Conservation (phyloP, 2,888 invertebrate genomes). For the Clostera curtula region DNA sequence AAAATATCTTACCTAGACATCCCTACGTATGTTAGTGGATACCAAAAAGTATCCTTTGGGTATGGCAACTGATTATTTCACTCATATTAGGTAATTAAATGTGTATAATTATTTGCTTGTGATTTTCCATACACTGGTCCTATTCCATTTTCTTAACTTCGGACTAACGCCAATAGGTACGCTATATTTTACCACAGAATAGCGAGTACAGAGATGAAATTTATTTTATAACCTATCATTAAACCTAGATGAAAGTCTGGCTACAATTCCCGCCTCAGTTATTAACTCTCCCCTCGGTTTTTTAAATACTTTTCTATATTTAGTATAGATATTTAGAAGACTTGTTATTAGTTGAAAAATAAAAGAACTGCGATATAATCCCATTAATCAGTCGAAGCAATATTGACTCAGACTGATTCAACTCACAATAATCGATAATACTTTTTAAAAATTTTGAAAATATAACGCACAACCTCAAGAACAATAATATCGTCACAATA, state of each 20-base stretch:
- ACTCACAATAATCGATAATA: conserved; percentile 37
- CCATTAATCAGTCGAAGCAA: conserved; percentile 50
- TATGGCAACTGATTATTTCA: conserved; percentile 26
- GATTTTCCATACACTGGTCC: conserved; percentile 15
- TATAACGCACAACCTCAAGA: conserved; percentile 61
- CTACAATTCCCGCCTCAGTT: conserved; percentile 20
- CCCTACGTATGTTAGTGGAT: conserved; percentile 44
- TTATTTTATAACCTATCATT: too few species aligned
- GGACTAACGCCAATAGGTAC: conserved; percentile 19
- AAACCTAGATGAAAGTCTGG: too few species aligned
- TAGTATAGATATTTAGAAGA: conserved; percentile 19
- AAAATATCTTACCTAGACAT: conserved; percentile 53
- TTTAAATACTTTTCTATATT: too few species aligned
- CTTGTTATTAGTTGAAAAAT: conserved; percentile 20
- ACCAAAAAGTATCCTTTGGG: conserved; percentile 38
- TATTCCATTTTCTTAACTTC: conserved; percentile 21
- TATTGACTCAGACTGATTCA: conserved; percentile 60
- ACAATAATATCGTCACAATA: conserved; percentile 40
- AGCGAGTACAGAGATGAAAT: conserved; percentile 40
- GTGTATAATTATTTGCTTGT: too few species aligned
- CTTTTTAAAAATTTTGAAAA: conserved; percentile 35
- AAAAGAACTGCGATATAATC: conserved; percentile 28
- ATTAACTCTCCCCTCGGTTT: too few species aligned
- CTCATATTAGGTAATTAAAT: too few species aligned
- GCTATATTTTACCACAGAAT: conserved; percentile 41